Base-by-base conservation (phyloP, 2,113 vertebrate genomes). In the Chloebia gouldiae region DNA sequence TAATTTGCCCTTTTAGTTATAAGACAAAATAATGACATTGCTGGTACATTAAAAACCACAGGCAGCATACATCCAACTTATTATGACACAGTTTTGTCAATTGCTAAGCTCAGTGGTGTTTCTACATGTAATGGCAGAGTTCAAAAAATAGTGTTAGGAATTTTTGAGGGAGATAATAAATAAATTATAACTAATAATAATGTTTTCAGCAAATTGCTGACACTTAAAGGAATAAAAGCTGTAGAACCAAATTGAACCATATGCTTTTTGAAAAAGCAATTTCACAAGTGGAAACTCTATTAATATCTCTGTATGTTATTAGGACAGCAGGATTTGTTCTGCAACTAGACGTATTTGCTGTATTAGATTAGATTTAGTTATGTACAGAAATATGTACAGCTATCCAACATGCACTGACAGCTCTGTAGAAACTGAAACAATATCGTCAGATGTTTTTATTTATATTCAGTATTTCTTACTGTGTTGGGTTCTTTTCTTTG, bases 171-270 rank as follows among this genome's bases (percentile, higher is more conserved):
- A 75, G 68, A 50, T 88, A 91, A 95, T 97, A 93, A 95, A 84
- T 94, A 77, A 91, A 94, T 93, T 92, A 94, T 85, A 94, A 87
- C 60, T 86, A 96, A 88, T 94, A 92, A 92, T 76, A 93, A 91
- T 88, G 85, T 91, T 95, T 94, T 91, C 42, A 94, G 30, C 53
- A 91, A 96, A 94, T 92, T 94, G 63, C 47, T 94, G 75, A 85
- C 84, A 92, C 73, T 92, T 93, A 72, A 69, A 93, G n/a, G 87
- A 94, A 90, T 72, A 88, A 92, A 95, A 97, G 64, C 54, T 88
- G 81, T 68, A 7, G 31, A 86, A 54, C 24, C 75, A 93, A 77
- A 87, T 44, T 85, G 87, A 93, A 88, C 78, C 63, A 65, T 72
- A 85, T 54, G 57, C 42, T 79, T 91, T 92, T 76, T 76, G 70